A percentile compares a stretch with the other conserved stretches of the same genome.
Evolutionary conservation across 1,140 invertebrate species (phyloP).

Genomic region (Melanaphis sacchari): DNA sequence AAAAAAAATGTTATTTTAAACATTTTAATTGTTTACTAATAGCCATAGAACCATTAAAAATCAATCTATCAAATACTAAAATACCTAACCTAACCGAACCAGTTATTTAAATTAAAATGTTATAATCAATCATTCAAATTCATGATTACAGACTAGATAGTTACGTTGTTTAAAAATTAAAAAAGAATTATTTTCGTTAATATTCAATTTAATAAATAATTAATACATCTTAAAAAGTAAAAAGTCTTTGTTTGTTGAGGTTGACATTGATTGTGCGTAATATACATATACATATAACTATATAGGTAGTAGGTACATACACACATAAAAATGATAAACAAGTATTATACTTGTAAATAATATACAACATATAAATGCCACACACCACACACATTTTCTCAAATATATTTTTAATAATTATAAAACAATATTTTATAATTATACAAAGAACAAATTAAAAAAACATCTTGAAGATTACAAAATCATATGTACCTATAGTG

Average conservation of each 20-base stretch:
- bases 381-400: not conserved
- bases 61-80: not conserved
- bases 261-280: not conserved
- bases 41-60: not conserved
- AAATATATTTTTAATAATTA: not conserved
- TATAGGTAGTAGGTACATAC: too few species aligned
- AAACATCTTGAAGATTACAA: not conserved
- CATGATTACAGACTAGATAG: not conserved
- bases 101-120: slow-evolving; percentile 27
- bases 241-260: not conserved
- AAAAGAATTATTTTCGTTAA: not conserved
- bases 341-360: too few species aligned
- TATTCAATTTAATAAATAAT: not conserved
- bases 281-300: not conserved
- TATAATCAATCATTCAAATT: slow-evolving; percentile 5
- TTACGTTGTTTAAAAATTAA: not conserved
- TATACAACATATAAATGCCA: too few species aligned
- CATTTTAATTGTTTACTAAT: not conserved
- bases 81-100: not conserved
- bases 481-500: not conserved
- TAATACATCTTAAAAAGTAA: not conserved
- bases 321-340: too few species aligned
- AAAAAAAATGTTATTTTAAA: too few species aligned
- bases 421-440: not conserved
- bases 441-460: not conserved